Evolutionary conservation across 2,113 vertebrate species (phyloP), one percentile per base, ranked within the genome.

Genomic region (Mugil cephalus): DNA sequence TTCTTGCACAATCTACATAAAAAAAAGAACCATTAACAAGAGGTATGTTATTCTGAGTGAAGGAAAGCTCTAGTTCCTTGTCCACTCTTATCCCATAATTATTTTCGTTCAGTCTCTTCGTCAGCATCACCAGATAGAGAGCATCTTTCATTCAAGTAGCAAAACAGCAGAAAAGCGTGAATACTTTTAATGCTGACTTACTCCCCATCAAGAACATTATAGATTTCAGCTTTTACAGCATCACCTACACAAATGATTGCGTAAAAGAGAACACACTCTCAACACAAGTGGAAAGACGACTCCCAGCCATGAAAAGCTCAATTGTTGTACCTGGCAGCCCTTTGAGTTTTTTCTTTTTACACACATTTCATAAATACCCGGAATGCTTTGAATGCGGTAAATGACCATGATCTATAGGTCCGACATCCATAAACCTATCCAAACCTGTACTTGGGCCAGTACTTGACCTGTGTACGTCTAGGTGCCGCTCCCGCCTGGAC

Each of bases 371-470:
- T 39, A 56, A 42, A 77, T 14, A 66, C 46, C 66, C 21, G 90
- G 91, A 93, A 93, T 92, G 90, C 18, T 77, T 51, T 46, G 47
- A 75, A 71, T 30, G 73, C 70, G 50, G 48, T 35, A 30, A 63
- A 66, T 47, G 12, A 56, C 30, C 36, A 24, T 10, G 43, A 4
- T 75, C 70, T 12, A 21, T 13, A 6, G 47, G 48, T 58, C 43
- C 24, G 48, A 3, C 6, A n/a, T 53, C 11, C 54, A 0, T 14
- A 2, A 47, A 12, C 9, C 45, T 95, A 99, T 75, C 98, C 98
- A 0, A 99, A 98, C 39, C 98, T 95, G 77, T 97, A 99, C 82
- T 99, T 99, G 38, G 98, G 95, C 89, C 97, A 96, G 88, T 98
- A 99, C 72, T 94, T 96, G 72, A 96, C 89, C 0, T 87, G 83